phyloP scores from a whole-genome alignment of 2,888 invertebrate species.

The Tubulanus polymorphus region DNA sequence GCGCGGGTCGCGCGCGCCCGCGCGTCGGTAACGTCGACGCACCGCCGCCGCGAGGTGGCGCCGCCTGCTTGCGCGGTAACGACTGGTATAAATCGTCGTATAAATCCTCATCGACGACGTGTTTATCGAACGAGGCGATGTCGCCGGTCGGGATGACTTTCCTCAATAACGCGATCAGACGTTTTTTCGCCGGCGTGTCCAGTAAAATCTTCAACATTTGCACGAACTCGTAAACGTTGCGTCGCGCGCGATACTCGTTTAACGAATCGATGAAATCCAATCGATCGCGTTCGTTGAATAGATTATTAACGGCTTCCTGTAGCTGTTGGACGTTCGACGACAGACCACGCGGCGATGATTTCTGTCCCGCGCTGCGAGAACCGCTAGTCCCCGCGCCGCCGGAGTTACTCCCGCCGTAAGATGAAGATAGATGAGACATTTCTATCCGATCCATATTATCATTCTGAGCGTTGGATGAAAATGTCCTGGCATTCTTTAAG shows the following conservation, averaged over 20 bases:
- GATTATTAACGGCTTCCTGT: slow-evolving; percentile 36
- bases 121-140: slow-evolving; percentile 31
- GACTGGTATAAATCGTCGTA: no score
- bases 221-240: slow-evolving; percentile 36
- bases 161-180: slow-evolving; percentile 31
- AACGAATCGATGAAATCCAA: slow-evolving; percentile 34
- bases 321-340: slow-evolving; percentile 32
- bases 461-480: no score
- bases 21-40: no score
- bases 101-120: neutral
- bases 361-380: neutral
- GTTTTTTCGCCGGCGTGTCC: slow-evolving; percentile 40
- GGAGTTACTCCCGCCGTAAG: no score
- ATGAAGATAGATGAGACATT: no score
- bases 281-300: slow-evolving; percentile 34
- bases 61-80: no score
- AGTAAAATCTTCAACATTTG: slow-evolving; percentile 31
- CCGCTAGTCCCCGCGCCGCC: no score
- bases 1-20: no score
- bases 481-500: no score
- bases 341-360: slow-evolving; percentile 14
- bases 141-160: slow-evolving; percentile 35
- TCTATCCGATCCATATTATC: no score
- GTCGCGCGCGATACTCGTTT: slow-evolving; percentile 31
- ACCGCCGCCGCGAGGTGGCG: no score